A percentile compares a stretch with the other conserved stretches of the same genome.
Evolutionary conservation across 2,888 invertebrate genomes (phyloP).

Genomic region (Erebia ligea): DNA sequence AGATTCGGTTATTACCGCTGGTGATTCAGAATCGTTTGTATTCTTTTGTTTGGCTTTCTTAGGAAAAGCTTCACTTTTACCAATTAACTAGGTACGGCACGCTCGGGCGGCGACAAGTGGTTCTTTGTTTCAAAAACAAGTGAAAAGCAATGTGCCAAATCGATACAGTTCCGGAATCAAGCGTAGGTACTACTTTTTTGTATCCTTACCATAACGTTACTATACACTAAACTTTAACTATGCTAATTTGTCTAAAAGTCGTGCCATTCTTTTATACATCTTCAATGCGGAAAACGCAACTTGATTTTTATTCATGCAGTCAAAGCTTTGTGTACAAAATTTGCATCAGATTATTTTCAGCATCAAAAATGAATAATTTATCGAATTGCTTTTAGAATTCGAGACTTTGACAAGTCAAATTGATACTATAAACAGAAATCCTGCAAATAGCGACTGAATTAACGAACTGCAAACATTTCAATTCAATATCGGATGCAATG

Average conservation of each 20-base stretch:
- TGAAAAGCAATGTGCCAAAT: conserved; percentile 63
- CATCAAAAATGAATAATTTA: neutral
- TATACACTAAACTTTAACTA: neutral
- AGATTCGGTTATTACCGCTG: conserved; percentile 44
- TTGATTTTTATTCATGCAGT: neutral
- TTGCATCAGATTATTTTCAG: neutral
- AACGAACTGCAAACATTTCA: conserved; percentile 31
- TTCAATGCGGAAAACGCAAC: neutral
- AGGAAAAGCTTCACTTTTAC: conserved; percentile 78
- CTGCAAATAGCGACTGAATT: conserved; percentile 30
- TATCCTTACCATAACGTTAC: neutral
- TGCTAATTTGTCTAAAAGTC: neutral
- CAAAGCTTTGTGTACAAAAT: neutral
- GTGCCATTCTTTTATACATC: neutral
- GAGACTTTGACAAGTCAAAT: conserved; percentile 4
- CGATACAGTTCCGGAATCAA: conserved; percentile 56
- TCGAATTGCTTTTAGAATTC: neutral
- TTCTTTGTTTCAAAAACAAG: conserved; percentile 74
- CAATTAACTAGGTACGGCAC: conserved; percentile 70
- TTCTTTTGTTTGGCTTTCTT: conserved; percentile 69
- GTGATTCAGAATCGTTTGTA: conserved; percentile 59
- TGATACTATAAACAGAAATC: conserved; percentile 31
- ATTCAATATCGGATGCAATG: neutral
- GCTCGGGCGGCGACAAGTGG: conserved; percentile 56
- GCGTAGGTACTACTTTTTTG: neutral